phyloP scores from a whole-genome alignment of 2,113 vertebrate species.

The Megaleporinus macrocephalus region DNA sequence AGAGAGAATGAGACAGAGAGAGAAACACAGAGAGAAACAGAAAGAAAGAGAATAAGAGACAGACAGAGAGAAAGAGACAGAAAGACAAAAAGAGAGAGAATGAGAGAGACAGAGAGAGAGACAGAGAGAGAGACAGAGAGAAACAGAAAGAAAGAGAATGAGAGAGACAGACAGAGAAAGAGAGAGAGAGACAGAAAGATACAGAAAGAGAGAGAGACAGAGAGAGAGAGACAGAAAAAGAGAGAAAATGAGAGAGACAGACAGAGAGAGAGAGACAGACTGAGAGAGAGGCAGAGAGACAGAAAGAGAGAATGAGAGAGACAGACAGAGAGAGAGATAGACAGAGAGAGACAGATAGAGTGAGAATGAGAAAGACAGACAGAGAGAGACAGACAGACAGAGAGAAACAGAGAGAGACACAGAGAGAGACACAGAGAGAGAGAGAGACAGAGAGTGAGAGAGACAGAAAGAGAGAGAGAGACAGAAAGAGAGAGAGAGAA shows the following conservation, averaged over 20 bases:
- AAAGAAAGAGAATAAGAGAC: neutral
- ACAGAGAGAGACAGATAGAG: neutral
- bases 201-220: neutral
- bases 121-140: neutral
- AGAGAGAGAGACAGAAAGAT: neutral
- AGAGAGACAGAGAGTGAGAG: neutral
- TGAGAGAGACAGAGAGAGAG: neutral
- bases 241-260: neutral
- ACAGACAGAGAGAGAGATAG: too few relatives aligned
- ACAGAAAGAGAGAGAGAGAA: neutral
- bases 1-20: neutral
- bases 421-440: too few relatives aligned
- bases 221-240: too few relatives aligned
- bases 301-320: neutral
- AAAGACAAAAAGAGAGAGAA: conserved; percentile 3
- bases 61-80: neutral
- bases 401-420: too few relatives aligned
- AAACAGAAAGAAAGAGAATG: neutral
- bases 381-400: too few relatives aligned
- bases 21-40: neutral
- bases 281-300: neutral
- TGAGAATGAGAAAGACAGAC: neutral
- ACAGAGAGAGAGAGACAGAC: neutral
- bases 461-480: too few relatives aligned
- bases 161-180: neutral